Percentiles rank a stretch among this genome's conserved stretches.
Evolutionary conservation across 2,113 vertebrate species (phyloP).

Genomic region (Pandion haliaetus): DNA sequence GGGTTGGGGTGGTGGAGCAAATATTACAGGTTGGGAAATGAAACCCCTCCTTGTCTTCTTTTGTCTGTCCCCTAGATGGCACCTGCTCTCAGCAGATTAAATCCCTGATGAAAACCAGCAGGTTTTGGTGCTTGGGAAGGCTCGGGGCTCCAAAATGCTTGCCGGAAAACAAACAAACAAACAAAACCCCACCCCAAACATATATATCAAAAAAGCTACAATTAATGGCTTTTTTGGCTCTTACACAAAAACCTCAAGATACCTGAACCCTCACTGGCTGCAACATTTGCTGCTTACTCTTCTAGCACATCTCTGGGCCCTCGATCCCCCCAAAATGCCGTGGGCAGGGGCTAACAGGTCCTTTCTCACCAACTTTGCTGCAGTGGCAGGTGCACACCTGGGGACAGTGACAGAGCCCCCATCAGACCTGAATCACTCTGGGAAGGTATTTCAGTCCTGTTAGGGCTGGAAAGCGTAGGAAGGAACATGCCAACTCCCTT

Average conservation of each 20-base stretch:
- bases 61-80: slow-evolving; percentile 47
- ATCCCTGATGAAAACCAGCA: background rate
- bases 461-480: background rate
- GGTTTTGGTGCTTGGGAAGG: background rate
- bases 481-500: background rate
- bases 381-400: background rate
- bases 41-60: background rate
- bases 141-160: background rate
- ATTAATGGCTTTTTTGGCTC: background rate
- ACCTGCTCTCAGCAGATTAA: slow-evolving; percentile 32
- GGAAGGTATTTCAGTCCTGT: background rate
- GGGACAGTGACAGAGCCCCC: background rate
- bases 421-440: background rate
- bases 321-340: background rate
- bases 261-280: background rate
- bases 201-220: too few relatives aligned
- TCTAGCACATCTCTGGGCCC: background rate
- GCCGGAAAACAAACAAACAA: background rate
- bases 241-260: background rate
- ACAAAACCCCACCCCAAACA: background rate
- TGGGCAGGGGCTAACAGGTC: fast-evolving
- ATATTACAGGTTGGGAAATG: fast-evolving
- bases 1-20: background rate
- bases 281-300: background rate
- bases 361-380: background rate